Percentiles rank a stretch among this genome's conserved stretches.
These are phyloP conservation scores for Cabera pusaria DNA, from an alignment of 2,888 invertebrate genomes.

Conservation along the genomic window DNA sequence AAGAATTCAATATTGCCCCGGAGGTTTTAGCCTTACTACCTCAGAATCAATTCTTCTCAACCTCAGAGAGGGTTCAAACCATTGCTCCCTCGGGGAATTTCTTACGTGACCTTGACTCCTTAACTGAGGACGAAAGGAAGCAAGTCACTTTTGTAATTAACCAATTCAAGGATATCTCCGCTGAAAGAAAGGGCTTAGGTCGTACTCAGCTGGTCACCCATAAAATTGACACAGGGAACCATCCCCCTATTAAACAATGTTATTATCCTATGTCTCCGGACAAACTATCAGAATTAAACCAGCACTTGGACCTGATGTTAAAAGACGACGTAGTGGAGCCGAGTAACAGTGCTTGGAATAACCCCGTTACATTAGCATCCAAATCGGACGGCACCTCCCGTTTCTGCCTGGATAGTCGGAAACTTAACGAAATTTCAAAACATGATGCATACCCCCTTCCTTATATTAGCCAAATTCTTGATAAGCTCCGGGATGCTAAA, in stretches of 20 bases:
- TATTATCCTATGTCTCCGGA: background rate
- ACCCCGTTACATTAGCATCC: conserved; percentile 15
- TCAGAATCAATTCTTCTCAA: background rate
- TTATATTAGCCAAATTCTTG: conserved; percentile 27
- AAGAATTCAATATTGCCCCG: background rate
- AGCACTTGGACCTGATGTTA: conserved; percentile 7
- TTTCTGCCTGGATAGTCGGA: conserved; percentile 32
- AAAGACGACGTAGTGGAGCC: conserved; percentile 20
- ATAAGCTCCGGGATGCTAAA: conserved; percentile 26
- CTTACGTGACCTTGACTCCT: background rate
- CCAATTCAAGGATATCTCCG: background rate
- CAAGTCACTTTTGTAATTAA: too few relatives aligned
- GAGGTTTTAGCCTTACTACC: background rate
- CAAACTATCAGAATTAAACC: background rate
- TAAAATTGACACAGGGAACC: conserved; percentile 32
- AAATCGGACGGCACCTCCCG: conserved; percentile 27
- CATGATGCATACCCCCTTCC: conserved; percentile 26
- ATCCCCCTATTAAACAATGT: conserved; percentile 31
- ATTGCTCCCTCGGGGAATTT: background rate
- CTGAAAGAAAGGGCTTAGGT: conserved; percentile 25
- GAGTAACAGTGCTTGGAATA: conserved; percentile 25
- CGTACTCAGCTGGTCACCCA: conserved; percentile 30
- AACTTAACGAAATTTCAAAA: conserved; percentile 22
- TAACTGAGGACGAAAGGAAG: too few relatives aligned
- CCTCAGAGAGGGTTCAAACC: background rate